Percentiles rank a stretch among this genome's conserved stretches.
These are phyloP conservation scores for Podarcis muralis DNA, from an alignment of 2,113 vertebrate genomes.

Conservation along the genomic window DNA sequence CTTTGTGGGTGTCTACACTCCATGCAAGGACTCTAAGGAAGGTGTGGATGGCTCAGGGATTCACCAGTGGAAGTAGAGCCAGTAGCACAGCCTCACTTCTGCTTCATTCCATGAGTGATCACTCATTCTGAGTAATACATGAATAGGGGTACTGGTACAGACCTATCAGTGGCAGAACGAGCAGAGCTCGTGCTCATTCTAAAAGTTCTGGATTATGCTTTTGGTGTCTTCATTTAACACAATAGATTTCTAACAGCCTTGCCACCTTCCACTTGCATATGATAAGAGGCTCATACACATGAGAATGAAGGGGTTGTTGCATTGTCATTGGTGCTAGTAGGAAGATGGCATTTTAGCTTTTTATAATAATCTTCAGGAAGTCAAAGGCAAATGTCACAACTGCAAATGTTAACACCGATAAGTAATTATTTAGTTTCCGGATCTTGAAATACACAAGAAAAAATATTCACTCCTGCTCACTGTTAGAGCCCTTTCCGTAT, in stretches of 20 bases:
- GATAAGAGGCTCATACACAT: neutral
- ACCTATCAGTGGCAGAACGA: neutral
- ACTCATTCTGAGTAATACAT: too few species aligned
- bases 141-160: too few species aligned
- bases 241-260: neutral
- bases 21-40: too few species aligned
- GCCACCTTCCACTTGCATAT: neutral
- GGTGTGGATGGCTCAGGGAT: too few species aligned
- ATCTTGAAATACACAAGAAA: neutral
- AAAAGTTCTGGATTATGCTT: neutral
- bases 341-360: constrained; percentile 21
- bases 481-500: too few species aligned
- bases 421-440: neutral
- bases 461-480: neutral
- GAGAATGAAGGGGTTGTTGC: neutral
- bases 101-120: too few species aligned
- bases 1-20: too few species aligned
- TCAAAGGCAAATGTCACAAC: constrained; percentile 20
- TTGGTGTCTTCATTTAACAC: neutral
- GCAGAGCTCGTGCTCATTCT: neutral
- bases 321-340: neutral
- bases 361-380: constrained; percentile 15
- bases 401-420: neutral
- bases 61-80: too few species aligned
- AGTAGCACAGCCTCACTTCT: too few species aligned